A percentile compares a stretch with the other conserved stretches of the same genome.
Conservation (phyloP, 2,113 vertebrate species). For the Rana temporaria region DNA sequence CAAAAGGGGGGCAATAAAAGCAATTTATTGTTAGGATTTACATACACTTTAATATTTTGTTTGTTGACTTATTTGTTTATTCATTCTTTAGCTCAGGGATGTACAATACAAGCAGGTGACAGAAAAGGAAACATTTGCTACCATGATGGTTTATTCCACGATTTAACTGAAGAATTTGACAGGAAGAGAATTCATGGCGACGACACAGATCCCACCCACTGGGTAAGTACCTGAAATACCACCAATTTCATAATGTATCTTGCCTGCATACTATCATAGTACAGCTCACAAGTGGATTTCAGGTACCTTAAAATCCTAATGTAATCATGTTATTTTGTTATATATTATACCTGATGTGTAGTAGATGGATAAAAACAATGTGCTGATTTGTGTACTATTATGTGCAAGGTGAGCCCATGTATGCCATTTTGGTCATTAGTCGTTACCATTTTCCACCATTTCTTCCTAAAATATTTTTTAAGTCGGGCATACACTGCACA, state of each 20-base stretch:
- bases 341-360: too few species aligned
- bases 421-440: too few species aligned
- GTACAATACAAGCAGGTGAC: neutral
- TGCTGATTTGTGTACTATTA: too few species aligned
- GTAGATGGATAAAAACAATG: too few species aligned
- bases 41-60: neutral
- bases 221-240: constrained; percentile 12
- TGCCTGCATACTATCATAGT: neutral
- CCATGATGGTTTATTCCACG: neutral
- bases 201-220: neutral
- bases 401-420: too few species aligned
- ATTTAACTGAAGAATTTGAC: constrained; percentile 13
- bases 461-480: too few species aligned
- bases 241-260: neutral
- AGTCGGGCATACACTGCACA: too few species aligned
- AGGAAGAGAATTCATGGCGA: constrained; percentile 14
- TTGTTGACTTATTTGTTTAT: neutral
- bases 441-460: too few species aligned
- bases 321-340: too few species aligned
- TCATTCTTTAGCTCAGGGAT: constrained; percentile 26
- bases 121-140: neutral
- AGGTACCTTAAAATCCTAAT: too few species aligned
- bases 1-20: too few species aligned
- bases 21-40: too few species aligned
- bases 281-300: neutral